Percentiles rank a stretch among this genome's conserved stretches.
phyloP scores from a whole-genome alignment of 2,113 vertebrate genomes.

The Colossoma macropomum region DNA sequence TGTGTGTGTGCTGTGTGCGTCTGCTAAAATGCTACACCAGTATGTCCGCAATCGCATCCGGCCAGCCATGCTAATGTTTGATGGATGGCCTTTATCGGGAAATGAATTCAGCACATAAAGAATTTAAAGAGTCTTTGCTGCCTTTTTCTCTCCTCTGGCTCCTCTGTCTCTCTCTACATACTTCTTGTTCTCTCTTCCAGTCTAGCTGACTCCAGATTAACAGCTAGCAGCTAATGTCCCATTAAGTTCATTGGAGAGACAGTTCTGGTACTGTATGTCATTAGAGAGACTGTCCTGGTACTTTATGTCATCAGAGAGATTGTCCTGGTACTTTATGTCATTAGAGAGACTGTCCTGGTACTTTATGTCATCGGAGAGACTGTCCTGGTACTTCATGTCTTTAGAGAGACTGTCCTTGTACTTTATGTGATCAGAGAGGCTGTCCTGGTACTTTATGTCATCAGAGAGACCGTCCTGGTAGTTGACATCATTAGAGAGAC shows the following conservation, averaged over 20 bases:
- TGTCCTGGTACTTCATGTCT: too few relatives aligned
- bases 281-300: too few relatives aligned
- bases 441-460: too few relatives aligned
- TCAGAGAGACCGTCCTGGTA: too few relatives aligned
- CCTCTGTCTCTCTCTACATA: background rate
- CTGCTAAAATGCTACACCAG: background rate
- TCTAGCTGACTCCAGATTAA: background rate
- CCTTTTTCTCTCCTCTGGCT: background rate
- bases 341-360: too few relatives aligned
- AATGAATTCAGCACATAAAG: conserved; percentile 8
- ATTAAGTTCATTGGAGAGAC: background rate
- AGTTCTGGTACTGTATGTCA: too few relatives aligned
- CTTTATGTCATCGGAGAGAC: too few relatives aligned
- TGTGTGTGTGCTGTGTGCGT: background rate
- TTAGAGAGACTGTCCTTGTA: background rate
- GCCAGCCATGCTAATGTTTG: background rate
- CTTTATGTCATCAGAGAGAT: too few relatives aligned
- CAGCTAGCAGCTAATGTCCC: background rate
- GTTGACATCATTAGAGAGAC: too few relatives aligned
- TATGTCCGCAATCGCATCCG: background rate
- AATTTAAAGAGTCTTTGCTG: background rate
- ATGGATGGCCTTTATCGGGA: conserved; percentile 5
- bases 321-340: too few relatives aligned
- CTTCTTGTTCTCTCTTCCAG: background rate
- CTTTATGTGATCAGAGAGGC: too few relatives aligned